Base-by-base conservation (phyloP, 2,797 vertebrate genomes). In the Premnoplex brunnescens region DNA sequence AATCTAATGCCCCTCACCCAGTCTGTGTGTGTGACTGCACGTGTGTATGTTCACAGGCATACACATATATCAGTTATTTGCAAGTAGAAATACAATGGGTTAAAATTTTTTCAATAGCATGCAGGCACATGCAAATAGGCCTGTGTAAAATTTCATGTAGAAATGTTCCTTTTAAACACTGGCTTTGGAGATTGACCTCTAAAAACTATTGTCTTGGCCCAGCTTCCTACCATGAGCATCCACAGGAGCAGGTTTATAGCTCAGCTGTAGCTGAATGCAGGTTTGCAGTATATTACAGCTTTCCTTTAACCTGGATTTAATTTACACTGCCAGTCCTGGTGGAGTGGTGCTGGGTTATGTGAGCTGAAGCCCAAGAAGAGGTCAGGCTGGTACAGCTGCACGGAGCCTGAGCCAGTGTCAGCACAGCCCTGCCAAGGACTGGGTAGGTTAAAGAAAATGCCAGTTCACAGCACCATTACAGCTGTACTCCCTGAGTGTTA, bases 231-330 rank as follows among this genome's bases (percentile, higher is more conserved):
- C 17, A 20, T 1, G 23, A 71, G 32, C 63, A 59, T 22, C 44
- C 67, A 37, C 18, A 21, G 74, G 71, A 87, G 71, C 11, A 5
- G 48, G 72, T 93, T 94, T 87, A 62, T 46, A 82, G 84, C 86
- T 81, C 67, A 69, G 81, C 67, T 63, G 67, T 14, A 75, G 66
- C 6, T 28, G 32, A 76, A 26, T 5, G 20, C 56, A 71, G 76
- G 46, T 78, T 69, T 72, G 49, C 76, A 82, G 89, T 30, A 36
- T 55, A 9, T 73, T 28, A 27, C 55, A 56, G 14, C 64, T 63
- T 60, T 89, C 39, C 62, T 80, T 68, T 68, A 64, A 51, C 63
- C 36, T 67, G 87, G 17, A 27, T 87, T 94, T 89, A 21, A 71
- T 89, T 77, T 55, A 26, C 23, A 12, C 32, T 27, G 52, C 74